Conservation (phyloP, 2,888 invertebrate genomes). For the Tanypteryx hageni region DNA sequence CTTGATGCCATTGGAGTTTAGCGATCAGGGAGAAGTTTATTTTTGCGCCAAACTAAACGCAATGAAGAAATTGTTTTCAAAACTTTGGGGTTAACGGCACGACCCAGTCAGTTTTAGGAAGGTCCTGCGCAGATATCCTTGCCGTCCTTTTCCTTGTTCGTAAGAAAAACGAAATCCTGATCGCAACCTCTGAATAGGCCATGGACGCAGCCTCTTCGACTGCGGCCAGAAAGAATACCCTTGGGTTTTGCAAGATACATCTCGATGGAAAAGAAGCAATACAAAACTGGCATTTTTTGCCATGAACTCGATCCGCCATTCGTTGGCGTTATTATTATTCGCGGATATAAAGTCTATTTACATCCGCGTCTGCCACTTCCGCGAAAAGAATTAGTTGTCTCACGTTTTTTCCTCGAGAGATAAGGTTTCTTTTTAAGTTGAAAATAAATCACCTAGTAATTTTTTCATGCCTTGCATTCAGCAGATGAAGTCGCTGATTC, state of each 20-base stretch:
- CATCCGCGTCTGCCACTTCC: background rate
- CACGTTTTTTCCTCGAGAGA: background rate
- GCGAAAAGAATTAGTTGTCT: background rate
- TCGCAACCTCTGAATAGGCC: conserved; percentile 44
- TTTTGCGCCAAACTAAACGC: background rate
- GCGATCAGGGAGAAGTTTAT: no score
- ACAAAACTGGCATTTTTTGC: background rate
- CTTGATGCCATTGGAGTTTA: background rate
- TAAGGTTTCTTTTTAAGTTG: no score
- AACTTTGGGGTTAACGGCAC: background rate
- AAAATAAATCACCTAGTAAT: no score
- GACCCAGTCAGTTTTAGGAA: background rate
- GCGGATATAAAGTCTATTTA: background rate
- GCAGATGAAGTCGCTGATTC: no score
- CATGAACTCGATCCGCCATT: conserved; percentile 38
- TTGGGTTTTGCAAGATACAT: background rate
- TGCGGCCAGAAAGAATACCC: background rate
- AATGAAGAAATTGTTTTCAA: background rate
- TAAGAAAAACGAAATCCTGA: background rate
- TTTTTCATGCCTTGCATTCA: no score
- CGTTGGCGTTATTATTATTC: background rate
- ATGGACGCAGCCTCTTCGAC: conserved; percentile 7
- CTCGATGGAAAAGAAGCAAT: background rate
- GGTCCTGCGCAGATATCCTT: conserved; percentile 17
- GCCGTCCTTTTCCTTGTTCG: background rate